Evolutionary conservation across 2,888 invertebrate genomes (phyloP), one percentile per base, ranked within the genome.

Genomic region (Cryptus viduatorius): DNA sequence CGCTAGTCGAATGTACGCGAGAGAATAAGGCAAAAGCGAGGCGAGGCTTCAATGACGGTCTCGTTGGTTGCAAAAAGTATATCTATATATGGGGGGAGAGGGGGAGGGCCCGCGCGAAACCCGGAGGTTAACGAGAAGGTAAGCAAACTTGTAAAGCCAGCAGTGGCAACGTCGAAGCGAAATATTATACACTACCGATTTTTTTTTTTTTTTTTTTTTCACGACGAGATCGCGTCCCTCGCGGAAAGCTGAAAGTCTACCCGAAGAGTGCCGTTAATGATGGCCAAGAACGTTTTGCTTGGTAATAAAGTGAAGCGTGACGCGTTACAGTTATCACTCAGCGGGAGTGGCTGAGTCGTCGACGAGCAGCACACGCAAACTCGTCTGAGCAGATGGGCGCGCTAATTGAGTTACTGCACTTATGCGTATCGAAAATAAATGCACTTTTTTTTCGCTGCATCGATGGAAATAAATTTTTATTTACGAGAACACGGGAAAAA

Each of bases 1-100:
- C 19, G 16, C 53, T 8, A 24, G 10, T 12, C 53, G 24, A 24
- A 24, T 12, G 19, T 56, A 19, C 56, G 24, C 10, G 12, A 19
- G 46, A 19, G 29, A 24, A 44, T 67, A 42, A 67, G 67, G 68
- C 44, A 61, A 48, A 64, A 64, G 61, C 75, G 48, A 64, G 50
- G 19, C 50, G 75, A 75, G 75, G 75, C 64, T 56, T 71, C 64
- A 46, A 64, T 64, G 48, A 19, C 64, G 61, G 48, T 29, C 64
- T 75, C 73, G 31, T 29, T 37, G 50, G 31, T 29, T 19, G 59
- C 31, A 8, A 24, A 46, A 73, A 73, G 56, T 42, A 71, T 64
- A 75, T 73, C 29, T 73, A 61, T 73, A 44, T 19, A 56, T 24
- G 12, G 24, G 56, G 8, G 56, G 56, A 56, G 12, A 10, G 56